Evolutionary conservation across 2,113 vertebrate genomes (phyloP), one percentile per base, ranked within the genome.

Genomic region (Diglossa brunneiventris): DNA sequence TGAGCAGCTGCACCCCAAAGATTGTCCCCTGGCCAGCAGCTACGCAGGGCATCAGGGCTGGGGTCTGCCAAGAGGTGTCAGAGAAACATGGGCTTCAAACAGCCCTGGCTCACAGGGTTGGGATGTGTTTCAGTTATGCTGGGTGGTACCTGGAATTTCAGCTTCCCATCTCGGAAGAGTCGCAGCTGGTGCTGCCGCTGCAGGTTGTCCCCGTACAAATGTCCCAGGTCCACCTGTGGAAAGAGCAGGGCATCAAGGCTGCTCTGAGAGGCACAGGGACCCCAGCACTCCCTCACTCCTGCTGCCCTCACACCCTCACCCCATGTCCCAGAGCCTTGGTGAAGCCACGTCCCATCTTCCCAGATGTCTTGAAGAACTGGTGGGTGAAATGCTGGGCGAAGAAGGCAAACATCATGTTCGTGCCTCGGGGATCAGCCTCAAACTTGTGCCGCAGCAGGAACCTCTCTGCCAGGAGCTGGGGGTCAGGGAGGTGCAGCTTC

Each of bases 321-420:
- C 99, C 99, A 0, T 99, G 99, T 55, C 98, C 98, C 50, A 99
- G 96, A 4, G 98, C 99, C 93, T 98, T 99, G 88, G 99, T 99
- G 95, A 99, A 99, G 50, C 98, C 99, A 0, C 96, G 98, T 7
- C 98, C 97, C 97, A 98, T 97, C 72, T 97, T 97, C 76, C 98
- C 98, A 0, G 98, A 97, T 0, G 99, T 99, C 97, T 99, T 99
- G 97, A 99, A 99, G 96, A 99, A 99, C 97, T 99, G 99, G 94
- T 99, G 99, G 3, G 99, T 99, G 95, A 99, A 99, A 87, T 99
- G 99, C 95, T 99, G 99, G 67, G 99, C 99, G 17, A 99, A 99
- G 97, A 99, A 99, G 82, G 98, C 98, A 82, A 99, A 99, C 99
- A 99, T 98, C 92, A 99, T 58, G 93, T 99, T 99, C 89, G 98